Evolutionary conservation across 2,797 vertebrate species (phyloP).

Genomic region (Oreortyx pictus): DNA sequence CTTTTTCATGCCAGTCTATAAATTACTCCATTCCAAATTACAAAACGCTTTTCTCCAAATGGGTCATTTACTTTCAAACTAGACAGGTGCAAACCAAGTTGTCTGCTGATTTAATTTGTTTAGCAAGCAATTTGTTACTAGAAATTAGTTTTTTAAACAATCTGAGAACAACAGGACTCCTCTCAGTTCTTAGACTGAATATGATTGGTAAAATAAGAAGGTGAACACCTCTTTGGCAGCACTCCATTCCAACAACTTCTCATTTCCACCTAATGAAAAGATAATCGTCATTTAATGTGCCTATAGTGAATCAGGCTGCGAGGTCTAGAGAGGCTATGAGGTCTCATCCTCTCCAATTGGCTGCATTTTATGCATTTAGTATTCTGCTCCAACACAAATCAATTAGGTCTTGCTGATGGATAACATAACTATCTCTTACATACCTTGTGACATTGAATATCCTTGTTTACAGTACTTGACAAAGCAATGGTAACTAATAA

Average conservation of each 20-base stretch:
- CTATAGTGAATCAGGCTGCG: neutral
- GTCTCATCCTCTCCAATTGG: neutral
- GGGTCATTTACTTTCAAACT: neutral
- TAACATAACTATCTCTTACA: neutral
- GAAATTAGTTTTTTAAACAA: neutral
- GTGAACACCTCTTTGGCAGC: neutral
- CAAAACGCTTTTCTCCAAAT: neutral
- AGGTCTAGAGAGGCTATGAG: neutral
- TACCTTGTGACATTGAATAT: neutral
- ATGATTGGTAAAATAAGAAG: neutral
- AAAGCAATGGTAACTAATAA: neutral
- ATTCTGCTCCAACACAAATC: neutral
- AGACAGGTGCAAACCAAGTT: neutral
- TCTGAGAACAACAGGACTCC: neutral
- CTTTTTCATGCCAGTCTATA: neutral
- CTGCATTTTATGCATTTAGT: neutral
- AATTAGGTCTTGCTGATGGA: neutral
- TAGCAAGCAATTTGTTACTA: neutral
- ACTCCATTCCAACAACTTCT: neutral
- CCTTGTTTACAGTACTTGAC: slow-evolving; percentile 1
- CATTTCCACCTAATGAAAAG: neutral
- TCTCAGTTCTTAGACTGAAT: neutral
- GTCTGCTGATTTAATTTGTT: neutral
- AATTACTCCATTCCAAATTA: neutral
- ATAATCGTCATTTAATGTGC: neutral